phyloP scores from a whole-genome alignment of 2,888 invertebrate species.

The Andrena marginata region DNA sequence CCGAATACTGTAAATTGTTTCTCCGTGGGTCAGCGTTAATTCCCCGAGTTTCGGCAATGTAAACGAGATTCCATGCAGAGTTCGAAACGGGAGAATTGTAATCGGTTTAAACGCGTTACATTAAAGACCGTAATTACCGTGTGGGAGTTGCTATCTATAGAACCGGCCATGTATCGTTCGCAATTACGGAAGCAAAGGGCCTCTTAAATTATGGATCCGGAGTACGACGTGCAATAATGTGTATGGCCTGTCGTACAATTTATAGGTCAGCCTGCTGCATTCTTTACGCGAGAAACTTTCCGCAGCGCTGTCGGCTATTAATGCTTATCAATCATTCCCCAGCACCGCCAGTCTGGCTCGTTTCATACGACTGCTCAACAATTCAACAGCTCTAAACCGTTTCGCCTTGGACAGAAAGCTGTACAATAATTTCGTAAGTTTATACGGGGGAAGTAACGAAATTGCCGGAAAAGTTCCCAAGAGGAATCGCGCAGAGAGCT shows the following conservation, averaged over 20 bases:
- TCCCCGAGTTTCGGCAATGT: constrained; percentile 18
- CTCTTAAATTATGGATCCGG: constrained; percentile 57
- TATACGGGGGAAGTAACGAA: neutral
- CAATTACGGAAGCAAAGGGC: constrained; percentile 53
- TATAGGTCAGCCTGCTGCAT: constrained; percentile 56
- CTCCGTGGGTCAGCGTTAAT: constrained; percentile 14
- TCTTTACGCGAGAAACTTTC: constrained; percentile 30
- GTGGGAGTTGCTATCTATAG: constrained; percentile 48
- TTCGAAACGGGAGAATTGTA: constrained; percentile 27
- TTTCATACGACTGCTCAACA: constrained; percentile 1
- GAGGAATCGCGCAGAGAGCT: neutral
- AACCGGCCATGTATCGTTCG: constrained; percentile 36
- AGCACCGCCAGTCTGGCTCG: neutral
- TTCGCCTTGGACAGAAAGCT: neutral
- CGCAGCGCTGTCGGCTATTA: constrained; percentile 30
- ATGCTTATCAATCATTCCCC: constrained; percentile 37
- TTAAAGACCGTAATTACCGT: constrained; percentile 38
- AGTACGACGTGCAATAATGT: constrained; percentile 48
- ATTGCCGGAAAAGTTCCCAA: neutral
- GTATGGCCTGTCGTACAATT: constrained; percentile 48
- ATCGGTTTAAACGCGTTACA: constrained; percentile 54
- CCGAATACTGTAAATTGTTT: constrained; percentile 19
- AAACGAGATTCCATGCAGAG: constrained; percentile 23
- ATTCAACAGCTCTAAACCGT: neutral
- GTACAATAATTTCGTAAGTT: neutral